Percentiles rank a stretch among this genome's conserved stretches.
phyloP scores from a whole-genome alignment of 2,797 vertebrate genomes.

The Fistularia tabacaria region DNA sequence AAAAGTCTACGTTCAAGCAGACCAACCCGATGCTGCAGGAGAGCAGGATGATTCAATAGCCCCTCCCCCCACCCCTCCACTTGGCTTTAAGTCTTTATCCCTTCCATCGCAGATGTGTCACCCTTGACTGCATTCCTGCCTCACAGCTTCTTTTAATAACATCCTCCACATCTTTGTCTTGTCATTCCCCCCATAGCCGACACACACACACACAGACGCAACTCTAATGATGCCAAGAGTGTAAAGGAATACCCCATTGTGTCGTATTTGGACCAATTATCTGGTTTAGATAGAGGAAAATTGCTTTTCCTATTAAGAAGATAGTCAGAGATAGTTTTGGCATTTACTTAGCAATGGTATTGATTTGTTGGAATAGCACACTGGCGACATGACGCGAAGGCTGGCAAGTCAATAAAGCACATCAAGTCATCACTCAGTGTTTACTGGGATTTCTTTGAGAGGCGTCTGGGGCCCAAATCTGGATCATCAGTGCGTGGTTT shows the following conservation, averaged over 20 bases:
- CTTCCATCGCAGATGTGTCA: conserved; percentile 48
- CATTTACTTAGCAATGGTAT: conserved; percentile 25
- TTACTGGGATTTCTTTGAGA: background rate
- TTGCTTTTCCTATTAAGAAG: conserved; percentile 5
- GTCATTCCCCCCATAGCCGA: conserved; percentile 26
- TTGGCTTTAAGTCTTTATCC: conserved; percentile 41
- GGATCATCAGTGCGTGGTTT: background rate
- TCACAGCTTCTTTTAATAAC: conserved; percentile 52
- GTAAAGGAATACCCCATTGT: conserved; percentile 11
- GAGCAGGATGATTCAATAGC: conserved; percentile 10
- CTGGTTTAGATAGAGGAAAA: conserved; percentile 20
- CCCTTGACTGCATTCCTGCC: conserved; percentile 38
- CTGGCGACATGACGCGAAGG: background rate
- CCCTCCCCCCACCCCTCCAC: conserved; percentile 17
- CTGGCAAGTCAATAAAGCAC: conserved; percentile 19
- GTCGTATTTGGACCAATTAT: conserved; percentile 43
- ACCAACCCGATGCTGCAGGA: conserved; percentile 16
- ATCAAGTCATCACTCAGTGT: conserved; percentile 6
- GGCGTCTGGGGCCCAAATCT: too few species aligned
- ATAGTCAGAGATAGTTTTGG: conserved; percentile 10
- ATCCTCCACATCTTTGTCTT: conserved; percentile 45
- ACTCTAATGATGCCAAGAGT: conserved; percentile 42
- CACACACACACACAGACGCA: conserved; percentile 26
- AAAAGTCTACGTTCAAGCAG: conserved; percentile 25
- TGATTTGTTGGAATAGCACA: conserved; percentile 28